Base-by-base conservation (phyloP, 1,140 invertebrate genomes). In the Apis laboriosa region DNA sequence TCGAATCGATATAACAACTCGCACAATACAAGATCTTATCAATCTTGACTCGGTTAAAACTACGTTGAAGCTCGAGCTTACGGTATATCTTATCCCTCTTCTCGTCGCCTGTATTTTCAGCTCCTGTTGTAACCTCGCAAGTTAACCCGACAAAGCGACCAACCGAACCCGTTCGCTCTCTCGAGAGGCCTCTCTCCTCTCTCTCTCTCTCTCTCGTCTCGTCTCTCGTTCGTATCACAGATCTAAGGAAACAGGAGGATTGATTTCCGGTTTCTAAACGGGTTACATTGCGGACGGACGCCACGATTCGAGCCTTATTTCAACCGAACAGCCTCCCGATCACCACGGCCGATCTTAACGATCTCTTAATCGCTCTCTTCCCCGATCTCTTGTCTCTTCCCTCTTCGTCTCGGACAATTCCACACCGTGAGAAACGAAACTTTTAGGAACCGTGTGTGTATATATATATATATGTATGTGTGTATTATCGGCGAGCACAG, bases 221-320 rank as follows among this genome's bases (percentile, higher is more conserved):
- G 71, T 84, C 17, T 84, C 17, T 80, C 79, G 82, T 86, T 90
- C 83, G 88, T 92, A 92, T 93, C 91, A 92, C 90, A 92, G 92
- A 92, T 92, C 86, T 91, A 87, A 88, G 84, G 88, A 89, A 92
- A 90, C 81, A 83, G 86, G 89, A 88, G 88, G 67, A 86, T 79
- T 64, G 76, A 86, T 84, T 80, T 77, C 80, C 80, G 80, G 55
- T 82, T 77, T 68, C 63, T 68, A 21, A 74, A 68, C 68, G 71
- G 63, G 61, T 82, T 71, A 73, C 60, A 71, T 58, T 71, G 49
- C 82, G 49, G 71, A 80, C 64, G 63, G 72, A 67, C 73, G 64
- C 43, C 64, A 61, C 43, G 72, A 56, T 66, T 60, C 72, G 80
- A 67, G 70, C 51, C 60, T 28, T 61, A 70, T n/a, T 77, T 61